Conservation (phyloP, 2,888 invertebrate species). For the Drosophila suboccidentalis region DNA sequence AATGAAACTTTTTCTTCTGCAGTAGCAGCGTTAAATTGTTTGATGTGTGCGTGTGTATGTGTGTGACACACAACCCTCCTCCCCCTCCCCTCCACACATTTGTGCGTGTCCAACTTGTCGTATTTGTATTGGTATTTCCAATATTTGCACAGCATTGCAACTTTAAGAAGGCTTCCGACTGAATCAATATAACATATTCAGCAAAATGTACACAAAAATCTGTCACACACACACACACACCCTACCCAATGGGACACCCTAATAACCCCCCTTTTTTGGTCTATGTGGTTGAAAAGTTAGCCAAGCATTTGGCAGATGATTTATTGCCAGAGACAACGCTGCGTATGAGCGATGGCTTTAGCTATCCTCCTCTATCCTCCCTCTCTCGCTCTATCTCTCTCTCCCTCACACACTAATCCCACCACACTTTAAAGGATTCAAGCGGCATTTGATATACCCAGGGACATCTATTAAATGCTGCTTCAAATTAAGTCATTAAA, state of each 20-base stretch:
- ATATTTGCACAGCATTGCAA: conserved; percentile 56
- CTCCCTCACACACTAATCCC: not conserved
- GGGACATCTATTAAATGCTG: conserved; percentile 55
- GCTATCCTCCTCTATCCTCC: not conserved
- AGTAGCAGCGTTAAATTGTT: conserved; percentile 60
- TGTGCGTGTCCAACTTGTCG: conserved; percentile 41
- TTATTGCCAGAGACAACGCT: conserved; percentile 64
- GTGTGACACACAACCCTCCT: not conserved
- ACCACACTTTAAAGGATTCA: conserved; percentile 57
- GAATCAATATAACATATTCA: conserved; percentile 60
- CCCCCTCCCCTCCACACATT: not conserved
- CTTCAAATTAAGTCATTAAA: conserved; percentile 75
- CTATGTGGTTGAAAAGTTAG: conserved; percentile 59
- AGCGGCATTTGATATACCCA: conserved; percentile 65
- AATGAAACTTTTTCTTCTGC: conserved; percentile 67
- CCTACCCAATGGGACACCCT: not conserved
- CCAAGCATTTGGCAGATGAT: conserved; percentile 66
- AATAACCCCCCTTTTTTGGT: not conserved
- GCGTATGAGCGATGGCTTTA: conserved; percentile 56
- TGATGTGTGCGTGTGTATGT: conserved; percentile 42
- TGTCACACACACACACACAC: conserved; percentile 19
- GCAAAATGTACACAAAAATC: conserved; percentile 54
- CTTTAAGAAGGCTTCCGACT: conserved; percentile 48
- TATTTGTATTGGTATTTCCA: conserved; percentile 65
- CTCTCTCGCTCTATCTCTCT: not conserved